A percentile compares a stretch with the other conserved stretches of the same genome.
phyloP scores from a whole-genome alignment of 64 coral and sea anemone species.

The Montipora sp. region DNA sequence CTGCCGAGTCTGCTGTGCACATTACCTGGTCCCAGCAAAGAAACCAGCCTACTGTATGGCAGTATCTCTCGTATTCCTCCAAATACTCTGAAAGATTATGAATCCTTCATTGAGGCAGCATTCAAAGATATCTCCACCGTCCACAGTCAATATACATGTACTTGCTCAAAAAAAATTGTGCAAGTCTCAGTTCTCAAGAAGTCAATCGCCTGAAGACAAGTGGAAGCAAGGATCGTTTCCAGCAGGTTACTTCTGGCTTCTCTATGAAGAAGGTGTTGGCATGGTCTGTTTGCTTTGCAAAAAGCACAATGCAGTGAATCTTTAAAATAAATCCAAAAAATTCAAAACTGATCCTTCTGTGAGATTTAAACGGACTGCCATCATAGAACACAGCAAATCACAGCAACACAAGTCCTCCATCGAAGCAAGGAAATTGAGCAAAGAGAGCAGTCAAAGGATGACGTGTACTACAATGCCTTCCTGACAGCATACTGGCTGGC shows the following conservation, averaged over 20 bases:
- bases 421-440: constrained; percentile 45
- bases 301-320: constrained; percentile 10
- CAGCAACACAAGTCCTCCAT: constrained; percentile 33
- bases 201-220: background rate
- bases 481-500: too few species aligned
- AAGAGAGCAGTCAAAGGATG: constrained; percentile 41
- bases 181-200: background rate
- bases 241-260: constrained; percentile 51
- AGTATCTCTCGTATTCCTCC: too few species aligned
- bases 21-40: too few species aligned
- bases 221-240: constrained; percentile 32
- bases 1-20: too few species aligned
- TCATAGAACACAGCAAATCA: too few species aligned
- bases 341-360: too few species aligned
- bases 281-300: constrained; percentile 59
- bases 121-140: background rate
- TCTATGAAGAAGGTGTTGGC: constrained; percentile 56
- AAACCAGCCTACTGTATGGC: too few species aligned
- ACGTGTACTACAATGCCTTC: constrained; percentile 43
- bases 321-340: too few species aligned
- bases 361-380: too few species aligned
- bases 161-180: constrained; percentile 21
- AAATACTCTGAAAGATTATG: too few species aligned
- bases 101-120: too few species aligned
- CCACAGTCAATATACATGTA: constrained; percentile 40